Evolutionary conservation across 2,113 vertebrate species (phyloP).

Genomic region (Bagarius yarrelli): DNA sequence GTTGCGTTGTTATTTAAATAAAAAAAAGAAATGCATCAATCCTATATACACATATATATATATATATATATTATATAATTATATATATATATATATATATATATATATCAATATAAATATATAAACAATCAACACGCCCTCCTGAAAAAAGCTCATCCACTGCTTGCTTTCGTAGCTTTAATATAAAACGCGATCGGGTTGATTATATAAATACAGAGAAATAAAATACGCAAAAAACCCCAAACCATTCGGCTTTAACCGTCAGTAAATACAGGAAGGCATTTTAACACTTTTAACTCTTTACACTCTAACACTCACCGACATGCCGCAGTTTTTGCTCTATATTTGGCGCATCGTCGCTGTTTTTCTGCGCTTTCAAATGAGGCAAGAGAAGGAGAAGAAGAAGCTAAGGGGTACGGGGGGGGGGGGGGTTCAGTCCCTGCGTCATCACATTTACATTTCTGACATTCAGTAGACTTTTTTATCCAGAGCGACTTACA

Average conservation of each 20-base stretch:
- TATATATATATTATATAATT: too few species aligned
- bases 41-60: too few species aligned
- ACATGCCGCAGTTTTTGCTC: background rate
- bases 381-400: background rate
- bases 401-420: background rate
- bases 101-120: background rate
- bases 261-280: background rate
- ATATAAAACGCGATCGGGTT: background rate
- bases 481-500: too few species aligned
- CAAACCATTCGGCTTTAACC: background rate
- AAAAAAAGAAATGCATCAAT: too few species aligned
- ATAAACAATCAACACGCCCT: background rate
- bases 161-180: background rate
- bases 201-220: background rate
- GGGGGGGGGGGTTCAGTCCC: accelerated
- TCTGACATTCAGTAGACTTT: too few species aligned
- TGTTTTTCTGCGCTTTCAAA: background rate
- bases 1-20: too few species aligned
- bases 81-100: too few species aligned
- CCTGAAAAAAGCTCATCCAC: too few species aligned
- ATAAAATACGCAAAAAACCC: background rate
- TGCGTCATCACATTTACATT: too few species aligned
- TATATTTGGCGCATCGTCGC: background rate
- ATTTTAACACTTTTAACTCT: background rate
- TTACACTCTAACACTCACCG: background rate